Evolutionary conservation across 2,113 vertebrate species (phyloP), one percentile per base, ranked within the genome.

Genomic region (Rhinopomastus cyanomelas): DNA sequence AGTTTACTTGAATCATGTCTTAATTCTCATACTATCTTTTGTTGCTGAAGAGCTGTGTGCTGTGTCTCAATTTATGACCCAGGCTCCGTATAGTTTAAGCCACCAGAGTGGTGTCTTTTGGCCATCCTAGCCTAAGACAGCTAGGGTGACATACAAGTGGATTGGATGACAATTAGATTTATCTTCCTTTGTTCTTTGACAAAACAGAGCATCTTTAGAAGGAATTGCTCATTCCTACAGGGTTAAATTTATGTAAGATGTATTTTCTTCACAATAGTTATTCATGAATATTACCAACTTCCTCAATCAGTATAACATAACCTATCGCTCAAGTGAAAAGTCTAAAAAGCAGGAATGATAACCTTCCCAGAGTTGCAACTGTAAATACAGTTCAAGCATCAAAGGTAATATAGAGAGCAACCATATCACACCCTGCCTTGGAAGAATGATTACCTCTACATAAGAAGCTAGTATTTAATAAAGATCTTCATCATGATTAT

Each of bases 381-480:
- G n/a, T 80, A 82, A 92, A 87, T 89, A 87, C 22, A 85, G 30
- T 12, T 85, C 81, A 71, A 25, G 30, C 71, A 56, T 77, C 29
- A 80, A 69, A 13, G 46, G n/a, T 62, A 61, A 92, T 91, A 78
- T 22, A 65, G 60, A 77, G 34, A 91, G 23, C 14, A 91, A 49
- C 18, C 53, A 36, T 92, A 64, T 66, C 76, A 48, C 16, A 55
- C 8, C 17, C 34, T 83, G 16, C 37, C 87, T 89, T 83, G 49
- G 53, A 89, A 83, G 62, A 90, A 87, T n/a, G 51, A 89, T 71
- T 3, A 1, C 21, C 64, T 37, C 77, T 61, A 60, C 92, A 92
- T 89, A 85, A 49, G 48, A 85, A 91, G 53, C 49, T 64, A 71
- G 26, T 60, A 59, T 77, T 85, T 90, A 91, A 76, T 80, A 81